These are phyloP conservation scores for Columba livia DNA, from an alignment of 2,113 vertebrate species.

Conservation along the genomic window DNA sequence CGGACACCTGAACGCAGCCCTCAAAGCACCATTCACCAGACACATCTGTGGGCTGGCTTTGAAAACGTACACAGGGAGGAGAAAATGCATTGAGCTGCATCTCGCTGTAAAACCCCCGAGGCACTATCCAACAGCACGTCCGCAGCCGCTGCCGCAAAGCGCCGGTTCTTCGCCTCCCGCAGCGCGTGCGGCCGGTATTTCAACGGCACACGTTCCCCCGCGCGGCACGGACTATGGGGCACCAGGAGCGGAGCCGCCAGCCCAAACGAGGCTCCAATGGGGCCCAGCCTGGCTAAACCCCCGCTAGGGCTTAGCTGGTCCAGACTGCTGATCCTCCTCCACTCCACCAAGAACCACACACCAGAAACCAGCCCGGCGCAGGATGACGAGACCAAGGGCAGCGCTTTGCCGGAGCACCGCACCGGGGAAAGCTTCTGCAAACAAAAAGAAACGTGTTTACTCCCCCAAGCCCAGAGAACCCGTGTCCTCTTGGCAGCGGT, in stretches of 20 bases:
- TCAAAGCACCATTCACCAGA: not conserved
- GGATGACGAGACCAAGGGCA: too few species aligned
- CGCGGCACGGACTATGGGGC: slow-evolving; percentile 36
- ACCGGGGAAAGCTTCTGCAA: not conserved
- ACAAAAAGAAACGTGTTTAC: not conserved
- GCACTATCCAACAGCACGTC: not conserved
- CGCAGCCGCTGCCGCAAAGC: not conserved
- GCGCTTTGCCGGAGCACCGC: not conserved
- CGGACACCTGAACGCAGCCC: not conserved
- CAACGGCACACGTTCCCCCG: slow-evolving; percentile 63
- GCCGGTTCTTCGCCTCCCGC: slow-evolving; percentile 49
- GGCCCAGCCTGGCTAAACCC: too few species aligned
- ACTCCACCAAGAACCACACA: not conserved
- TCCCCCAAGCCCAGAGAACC: not conserved
- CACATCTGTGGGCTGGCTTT: not conserved
- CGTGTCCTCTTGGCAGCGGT: not conserved
- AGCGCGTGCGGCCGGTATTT: slow-evolving; percentile 41
- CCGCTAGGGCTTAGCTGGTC: too few species aligned
- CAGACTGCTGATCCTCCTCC: not conserved
- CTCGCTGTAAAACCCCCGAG: not conserved
- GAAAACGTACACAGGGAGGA: not conserved
- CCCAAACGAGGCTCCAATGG: not conserved
- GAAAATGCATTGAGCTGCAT: not conserved
- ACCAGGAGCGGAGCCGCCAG: slow-evolving; percentile 67
- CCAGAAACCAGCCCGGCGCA: too few species aligned